Conservation (phyloP, 2,888 invertebrate genomes). For the Xestia c-nigrum region DNA sequence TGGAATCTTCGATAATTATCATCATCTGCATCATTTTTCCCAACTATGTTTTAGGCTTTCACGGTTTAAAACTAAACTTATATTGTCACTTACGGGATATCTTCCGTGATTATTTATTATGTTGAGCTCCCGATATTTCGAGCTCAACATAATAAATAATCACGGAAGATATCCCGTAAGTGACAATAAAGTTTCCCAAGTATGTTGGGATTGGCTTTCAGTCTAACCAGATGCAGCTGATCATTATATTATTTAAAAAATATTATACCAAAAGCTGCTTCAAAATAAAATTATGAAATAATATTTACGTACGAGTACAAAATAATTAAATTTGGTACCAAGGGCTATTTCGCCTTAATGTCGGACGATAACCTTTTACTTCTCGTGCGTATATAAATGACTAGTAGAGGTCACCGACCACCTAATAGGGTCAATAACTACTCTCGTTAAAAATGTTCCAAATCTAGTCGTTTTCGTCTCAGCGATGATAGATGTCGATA, state of each 20-base stretch:
- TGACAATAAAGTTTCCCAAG: too few species aligned
- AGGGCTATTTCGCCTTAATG: neutral
- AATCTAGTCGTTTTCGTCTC: neutral
- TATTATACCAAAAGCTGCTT: neutral
- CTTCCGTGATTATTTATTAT: too few species aligned
- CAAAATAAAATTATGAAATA: conserved; percentile 5
- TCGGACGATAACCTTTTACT: neutral
- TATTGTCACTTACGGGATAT: too few species aligned
- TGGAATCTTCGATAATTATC: too few species aligned
- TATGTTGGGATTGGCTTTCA: too few species aligned
- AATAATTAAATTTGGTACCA: neutral
- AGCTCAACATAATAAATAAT: too few species aligned
- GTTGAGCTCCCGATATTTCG: too few species aligned
- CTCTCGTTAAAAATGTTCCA: neutral
- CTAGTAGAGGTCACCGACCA: neutral
- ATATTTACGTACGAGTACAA: neutral
- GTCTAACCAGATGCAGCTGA: too few species aligned
- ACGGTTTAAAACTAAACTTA: too few species aligned
- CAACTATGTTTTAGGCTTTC: too few species aligned
- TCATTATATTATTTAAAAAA: neutral
- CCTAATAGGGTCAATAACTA: neutral
- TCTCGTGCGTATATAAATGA: neutral
- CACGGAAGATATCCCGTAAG: too few species aligned
- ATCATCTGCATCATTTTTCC: too few species aligned
- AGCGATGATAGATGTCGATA: neutral